Evolutionary conservation across 2,113 vertebrate genomes (phyloP).

Genomic region (Erinaceus europaeus): DNA sequence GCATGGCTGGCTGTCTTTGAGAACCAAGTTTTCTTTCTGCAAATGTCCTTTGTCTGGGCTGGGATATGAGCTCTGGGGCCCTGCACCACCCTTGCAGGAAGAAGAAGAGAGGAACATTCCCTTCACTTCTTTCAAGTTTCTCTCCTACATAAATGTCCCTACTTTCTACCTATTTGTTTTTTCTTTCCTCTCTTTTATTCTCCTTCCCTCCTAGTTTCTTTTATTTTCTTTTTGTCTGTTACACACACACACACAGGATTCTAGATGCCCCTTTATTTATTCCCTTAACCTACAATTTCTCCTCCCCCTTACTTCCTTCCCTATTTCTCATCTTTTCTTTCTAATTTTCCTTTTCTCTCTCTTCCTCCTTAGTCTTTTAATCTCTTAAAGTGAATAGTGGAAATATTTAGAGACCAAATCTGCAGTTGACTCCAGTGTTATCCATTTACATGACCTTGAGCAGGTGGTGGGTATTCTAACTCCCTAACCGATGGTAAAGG

Average conservation of each 20-base stretch:
- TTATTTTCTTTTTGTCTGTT: neutral
- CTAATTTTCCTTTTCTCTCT: neutral
- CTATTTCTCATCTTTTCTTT: neutral
- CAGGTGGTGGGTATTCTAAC: neutral
- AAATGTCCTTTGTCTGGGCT: constrained; percentile 30
- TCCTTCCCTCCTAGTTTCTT: neutral
- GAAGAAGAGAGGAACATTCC: neutral
- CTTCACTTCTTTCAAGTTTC: neutral
- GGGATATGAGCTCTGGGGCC: neutral
- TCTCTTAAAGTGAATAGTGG: neutral
- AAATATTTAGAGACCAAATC: neutral
- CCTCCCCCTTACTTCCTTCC: neutral
- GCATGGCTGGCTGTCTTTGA: constrained; percentile 49
- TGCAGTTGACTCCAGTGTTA: neutral
- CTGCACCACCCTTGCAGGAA: no score
- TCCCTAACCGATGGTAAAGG: neutral
- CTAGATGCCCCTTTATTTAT: no score
- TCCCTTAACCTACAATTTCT: no score
- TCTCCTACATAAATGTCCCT: neutral
- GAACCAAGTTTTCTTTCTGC: neutral
- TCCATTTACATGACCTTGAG: neutral
- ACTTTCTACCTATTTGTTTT: neutral
- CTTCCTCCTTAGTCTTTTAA: neutral
- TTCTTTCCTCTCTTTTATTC: neutral
- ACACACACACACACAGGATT: no score